A percentile compares a stretch with the other conserved stretches of the same genome.
These are phyloP conservation scores for Esox masquinongy DNA, from an alignment of 2,797 vertebrate species.

Conservation along the genomic window DNA sequence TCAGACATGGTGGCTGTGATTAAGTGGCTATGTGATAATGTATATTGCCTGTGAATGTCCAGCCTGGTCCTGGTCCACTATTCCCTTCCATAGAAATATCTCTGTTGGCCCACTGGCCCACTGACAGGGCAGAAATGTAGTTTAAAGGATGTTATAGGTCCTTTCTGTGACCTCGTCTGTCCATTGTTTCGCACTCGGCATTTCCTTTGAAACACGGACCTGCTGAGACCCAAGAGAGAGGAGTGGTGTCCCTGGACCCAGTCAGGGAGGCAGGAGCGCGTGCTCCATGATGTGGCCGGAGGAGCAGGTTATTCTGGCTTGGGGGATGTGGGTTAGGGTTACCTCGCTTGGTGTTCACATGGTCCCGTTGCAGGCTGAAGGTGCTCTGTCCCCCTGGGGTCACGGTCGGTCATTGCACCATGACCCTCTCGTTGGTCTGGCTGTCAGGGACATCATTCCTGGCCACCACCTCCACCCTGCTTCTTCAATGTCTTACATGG, in stretches of 20 bases:
- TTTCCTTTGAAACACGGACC: slow-evolving; percentile 28
- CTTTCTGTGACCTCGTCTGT: slow-evolving; percentile 34
- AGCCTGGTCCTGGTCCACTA: not conserved
- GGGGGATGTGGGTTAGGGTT: no score
- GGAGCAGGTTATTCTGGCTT: not conserved
- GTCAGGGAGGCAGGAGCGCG: no score
- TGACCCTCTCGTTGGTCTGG: no score
- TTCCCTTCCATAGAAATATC: not conserved
- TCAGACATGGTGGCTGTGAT: not conserved
- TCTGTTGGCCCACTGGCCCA: not conserved
- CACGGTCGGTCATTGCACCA: no score
- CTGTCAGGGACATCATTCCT: no score
- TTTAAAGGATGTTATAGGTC: slow-evolving; percentile 4
- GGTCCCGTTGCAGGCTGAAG: no score
- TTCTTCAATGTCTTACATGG: no score
- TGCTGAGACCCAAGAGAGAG: not conserved
- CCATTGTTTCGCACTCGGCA: slow-evolving; percentile 30
- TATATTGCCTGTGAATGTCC: not conserved
- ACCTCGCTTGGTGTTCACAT: no score
- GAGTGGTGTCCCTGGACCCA: no score
- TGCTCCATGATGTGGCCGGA: not conserved
- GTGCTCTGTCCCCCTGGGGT: no score
- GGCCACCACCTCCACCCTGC: no score
- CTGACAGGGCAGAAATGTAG: slow-evolving; percentile 12
- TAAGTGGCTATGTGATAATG: not conserved